Evolutionary conservation across 2,888 invertebrate genomes (phyloP).

Genomic region (Phasia obesa): DNA sequence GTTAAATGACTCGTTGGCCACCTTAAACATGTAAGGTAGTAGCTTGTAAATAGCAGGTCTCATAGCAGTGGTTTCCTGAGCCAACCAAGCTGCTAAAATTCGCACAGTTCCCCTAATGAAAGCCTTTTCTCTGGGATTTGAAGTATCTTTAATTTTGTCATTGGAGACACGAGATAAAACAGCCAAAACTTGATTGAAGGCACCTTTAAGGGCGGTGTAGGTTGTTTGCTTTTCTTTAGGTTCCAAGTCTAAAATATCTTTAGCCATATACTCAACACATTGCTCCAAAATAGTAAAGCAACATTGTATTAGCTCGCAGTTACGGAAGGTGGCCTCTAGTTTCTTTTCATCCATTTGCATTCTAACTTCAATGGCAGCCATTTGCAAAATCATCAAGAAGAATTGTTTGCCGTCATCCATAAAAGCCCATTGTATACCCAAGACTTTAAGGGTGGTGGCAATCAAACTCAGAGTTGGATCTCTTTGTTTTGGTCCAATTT

Average conservation of each 20-base stretch:
- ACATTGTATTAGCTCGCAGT: constrained; percentile 90
- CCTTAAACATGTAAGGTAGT: constrained; percentile 90
- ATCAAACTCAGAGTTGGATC: constrained; percentile 94
- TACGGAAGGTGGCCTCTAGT: constrained; percentile 89
- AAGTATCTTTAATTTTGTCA: constrained; percentile 88
- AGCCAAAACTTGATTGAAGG: constrained; percentile 91
- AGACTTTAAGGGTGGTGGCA: constrained; percentile 89
- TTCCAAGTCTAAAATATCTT: constrained; percentile 91
- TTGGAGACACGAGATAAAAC: constrained; percentile 88
- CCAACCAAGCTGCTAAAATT: constrained; percentile 93
- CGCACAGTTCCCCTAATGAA: constrained; percentile 93
- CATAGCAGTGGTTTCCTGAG: constrained; percentile 95
- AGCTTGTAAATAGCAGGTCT: constrained; percentile 91
- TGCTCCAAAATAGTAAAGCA: constrained; percentile 92
- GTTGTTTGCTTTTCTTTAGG: constrained; percentile 95
- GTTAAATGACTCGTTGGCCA: constrained; percentile 92
- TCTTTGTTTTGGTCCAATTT: constrained; percentile 93
- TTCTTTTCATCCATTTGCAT: constrained; percentile 96
- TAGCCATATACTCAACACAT: constrained; percentile 90
- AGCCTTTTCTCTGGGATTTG: constrained; percentile 87
- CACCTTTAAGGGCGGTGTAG: constrained; percentile 94
- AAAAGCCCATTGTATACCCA: constrained; percentile 93
- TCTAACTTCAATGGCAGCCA: constrained; percentile 95
- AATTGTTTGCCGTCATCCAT: constrained; percentile 91
- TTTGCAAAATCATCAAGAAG: constrained; percentile 91